These are phyloP conservation scores for Baronia brevicornis DNA, from an alignment of 2,888 invertebrate species.

Conservation along the genomic window DNA sequence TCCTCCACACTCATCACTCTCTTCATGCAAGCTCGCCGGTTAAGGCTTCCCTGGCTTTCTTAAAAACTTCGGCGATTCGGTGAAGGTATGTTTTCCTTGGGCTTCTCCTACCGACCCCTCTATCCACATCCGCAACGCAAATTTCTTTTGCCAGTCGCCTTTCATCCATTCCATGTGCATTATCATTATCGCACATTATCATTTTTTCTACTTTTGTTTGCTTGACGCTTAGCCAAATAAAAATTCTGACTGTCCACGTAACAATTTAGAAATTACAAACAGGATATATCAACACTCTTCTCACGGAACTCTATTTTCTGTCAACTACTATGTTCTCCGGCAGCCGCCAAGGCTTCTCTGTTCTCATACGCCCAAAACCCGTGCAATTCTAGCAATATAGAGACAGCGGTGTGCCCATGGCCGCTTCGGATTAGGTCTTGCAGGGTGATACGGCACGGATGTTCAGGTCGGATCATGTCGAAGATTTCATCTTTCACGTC, in stretches of 20 bases:
- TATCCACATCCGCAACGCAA: no score
- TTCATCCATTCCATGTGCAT: no score
- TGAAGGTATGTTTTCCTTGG: no score
- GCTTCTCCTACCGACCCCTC: no score
- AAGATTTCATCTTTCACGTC: slow-evolving; percentile 98
- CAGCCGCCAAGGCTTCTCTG: slow-evolving; percentile 85
- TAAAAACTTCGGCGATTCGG: no score
- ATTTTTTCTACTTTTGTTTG: no score
- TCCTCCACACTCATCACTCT: no score
- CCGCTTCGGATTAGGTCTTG: slow-evolving; percentile 90
- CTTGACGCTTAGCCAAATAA: neutral
- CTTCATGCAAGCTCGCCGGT: no score
- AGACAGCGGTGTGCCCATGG: slow-evolving; percentile 94
- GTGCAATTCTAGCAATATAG: slow-evolving; percentile 95
- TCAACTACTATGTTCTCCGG: slow-evolving; percentile 76
- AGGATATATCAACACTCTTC: slow-evolving; percentile 23
- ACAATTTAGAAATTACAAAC: neutral
- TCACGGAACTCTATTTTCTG: slow-evolving; percentile 24
- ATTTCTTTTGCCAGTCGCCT: no score
- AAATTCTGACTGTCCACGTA: neutral
- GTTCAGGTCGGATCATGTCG: slow-evolving; percentile 95
- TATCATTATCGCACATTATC: no score
- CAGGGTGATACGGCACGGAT: slow-evolving; percentile 89
- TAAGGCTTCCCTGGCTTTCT: no score
- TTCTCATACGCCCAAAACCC: slow-evolving; percentile 98